phyloP scores from a whole-genome alignment of 2,888 invertebrate genomes.

The Ischnus inquisitorius region DNA sequence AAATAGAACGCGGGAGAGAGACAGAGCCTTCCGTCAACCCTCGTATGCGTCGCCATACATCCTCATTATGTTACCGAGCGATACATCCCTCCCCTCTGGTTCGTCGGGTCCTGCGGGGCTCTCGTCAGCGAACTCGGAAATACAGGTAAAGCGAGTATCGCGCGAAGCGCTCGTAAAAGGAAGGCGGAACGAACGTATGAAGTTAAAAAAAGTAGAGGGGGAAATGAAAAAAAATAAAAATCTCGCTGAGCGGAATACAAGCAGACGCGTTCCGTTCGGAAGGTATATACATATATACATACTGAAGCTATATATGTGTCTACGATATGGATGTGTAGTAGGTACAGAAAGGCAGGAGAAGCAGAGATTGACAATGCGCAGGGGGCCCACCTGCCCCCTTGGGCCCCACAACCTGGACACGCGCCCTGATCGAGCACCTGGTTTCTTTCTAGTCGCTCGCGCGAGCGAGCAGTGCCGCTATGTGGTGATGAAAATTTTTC shows the following conservation, averaged over 20 bases:
- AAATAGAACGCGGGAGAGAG: conserved; percentile 7
- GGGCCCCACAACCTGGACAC: conserved; percentile 81
- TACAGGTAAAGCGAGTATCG: conserved; percentile 57
- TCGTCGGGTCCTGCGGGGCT: background rate
- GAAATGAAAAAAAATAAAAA: conserved; percentile 34
- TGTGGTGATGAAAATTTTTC: conserved; percentile 55
- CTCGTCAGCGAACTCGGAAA: conserved; percentile 12
- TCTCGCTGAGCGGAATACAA: conserved; percentile 53
- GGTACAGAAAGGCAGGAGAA: conserved; percentile 72
- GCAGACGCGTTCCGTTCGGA: conserved; percentile 38
- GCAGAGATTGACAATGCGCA: conserved; percentile 85
- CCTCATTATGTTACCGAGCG: conserved; percentile 81
- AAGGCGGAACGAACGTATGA: conserved; percentile 15
- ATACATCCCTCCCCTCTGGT: conserved; percentile 60
- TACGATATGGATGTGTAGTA: background rate
- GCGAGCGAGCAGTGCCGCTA: conserved; percentile 50
- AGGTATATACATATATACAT: conserved; percentile 15
- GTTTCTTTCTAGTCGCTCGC: conserved; percentile 68
- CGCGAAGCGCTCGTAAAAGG: conserved; percentile 50
- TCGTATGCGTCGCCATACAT: conserved; percentile 79
- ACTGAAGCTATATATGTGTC: background rate
- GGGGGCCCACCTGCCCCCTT: conserved; percentile 85
- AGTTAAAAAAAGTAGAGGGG: conserved; percentile 55
- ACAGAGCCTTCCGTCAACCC: conserved; percentile 73
- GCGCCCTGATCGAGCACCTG: conserved; percentile 83